phyloP scores from a whole-genome alignment of 2,888 invertebrate species.

The Blastobasis adustella region DNA sequence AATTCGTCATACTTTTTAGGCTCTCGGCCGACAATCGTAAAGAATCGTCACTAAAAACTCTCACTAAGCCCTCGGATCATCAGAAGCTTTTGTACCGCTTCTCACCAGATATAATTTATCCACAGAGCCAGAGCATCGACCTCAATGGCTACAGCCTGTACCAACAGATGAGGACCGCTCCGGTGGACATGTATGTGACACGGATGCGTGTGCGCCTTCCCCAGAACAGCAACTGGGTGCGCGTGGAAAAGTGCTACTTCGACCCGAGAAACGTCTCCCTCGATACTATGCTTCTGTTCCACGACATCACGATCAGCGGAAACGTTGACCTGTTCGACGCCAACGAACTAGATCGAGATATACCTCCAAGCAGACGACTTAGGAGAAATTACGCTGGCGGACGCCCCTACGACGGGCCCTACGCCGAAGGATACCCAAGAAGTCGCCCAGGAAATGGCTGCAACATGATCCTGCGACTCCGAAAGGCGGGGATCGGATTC shows the following conservation, averaged over 20 bases:
- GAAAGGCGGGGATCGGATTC: conserved; percentile 87
- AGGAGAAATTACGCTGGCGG: conserved; percentile 58
- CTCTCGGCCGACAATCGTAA: too few relatives aligned
- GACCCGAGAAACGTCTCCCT: conserved; percentile 83
- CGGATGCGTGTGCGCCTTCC: conserved; percentile 81
- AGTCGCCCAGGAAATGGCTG: conserved; percentile 73
- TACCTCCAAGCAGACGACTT: conserved; percentile 39
- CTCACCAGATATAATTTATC: conserved; percentile 10
- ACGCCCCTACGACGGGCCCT: conserved; percentile 37
- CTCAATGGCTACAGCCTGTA: conserved; percentile 79
- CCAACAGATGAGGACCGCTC: conserved; percentile 76
- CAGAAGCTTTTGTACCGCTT: too few relatives aligned
- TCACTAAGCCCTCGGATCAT: too few relatives aligned
- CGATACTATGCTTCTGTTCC: conserved; percentile 84
- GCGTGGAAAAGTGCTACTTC: conserved; percentile 84
- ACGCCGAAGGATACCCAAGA: conserved; percentile 28
- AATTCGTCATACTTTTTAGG: too few relatives aligned
- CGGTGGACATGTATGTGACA: conserved; percentile 81
- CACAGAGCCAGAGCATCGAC: conserved; percentile 70
- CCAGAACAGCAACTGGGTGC: conserved; percentile 79
- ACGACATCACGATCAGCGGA: conserved; percentile 86
- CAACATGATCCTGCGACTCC: conserved; percentile 84
- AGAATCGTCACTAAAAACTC: too few relatives aligned
- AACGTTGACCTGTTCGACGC: conserved; percentile 77
- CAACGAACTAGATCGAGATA: conserved; percentile 50